Evolutionary conservation across 2,888 invertebrate species (phyloP).

Genomic region (Chloroclystis v-ata): DNA sequence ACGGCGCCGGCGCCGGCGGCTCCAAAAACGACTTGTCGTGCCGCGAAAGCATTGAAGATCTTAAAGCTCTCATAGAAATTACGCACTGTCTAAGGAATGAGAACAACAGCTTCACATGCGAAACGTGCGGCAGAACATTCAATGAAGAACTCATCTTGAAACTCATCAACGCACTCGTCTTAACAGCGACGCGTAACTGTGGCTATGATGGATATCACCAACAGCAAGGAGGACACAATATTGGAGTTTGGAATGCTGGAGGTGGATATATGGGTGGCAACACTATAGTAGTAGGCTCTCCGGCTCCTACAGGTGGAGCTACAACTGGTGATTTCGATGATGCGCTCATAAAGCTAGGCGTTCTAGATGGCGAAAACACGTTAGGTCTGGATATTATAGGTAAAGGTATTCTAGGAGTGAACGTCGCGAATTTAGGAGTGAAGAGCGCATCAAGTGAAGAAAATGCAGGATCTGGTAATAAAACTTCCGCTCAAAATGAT

Average conservation of each 20-base stretch:
- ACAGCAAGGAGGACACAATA: slow-evolving; percentile 8
- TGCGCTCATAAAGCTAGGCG: not conserved
- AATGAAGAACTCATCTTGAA: slow-evolving; percentile 57
- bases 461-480: no score
- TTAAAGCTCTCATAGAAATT: slow-evolving; percentile 34
- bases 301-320: not conserved
- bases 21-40: slow-evolving; percentile 38
- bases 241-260: slow-evolving; percentile 15
- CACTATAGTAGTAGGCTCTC: not conserved
- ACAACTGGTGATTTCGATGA: not conserved
- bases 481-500: not conserved
- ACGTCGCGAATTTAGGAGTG: not conserved
- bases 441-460: not conserved
- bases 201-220: slow-evolving; percentile 18
- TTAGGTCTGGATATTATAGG: slow-evolving; percentile 1
- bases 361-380: not conserved
- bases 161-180: slow-evolving; percentile 56
- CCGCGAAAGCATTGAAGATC: slow-evolving; percentile 35
- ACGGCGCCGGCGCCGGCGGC: slow-evolving; percentile 13
- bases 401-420: slow-evolving; percentile 2
- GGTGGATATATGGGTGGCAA: slow-evolving; percentile 11
- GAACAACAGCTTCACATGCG: slow-evolving; percentile 9
- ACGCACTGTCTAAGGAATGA: slow-evolving; percentile 29
- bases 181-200: slow-evolving; percentile 45
- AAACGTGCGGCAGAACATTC: slow-evolving; percentile 23